Percentiles rank a stretch among this genome's conserved stretches.
These are phyloP conservation scores for Cantharis lateralis DNA, from an alignment of 2,888 invertebrate species.

Conservation along the genomic window DNA sequence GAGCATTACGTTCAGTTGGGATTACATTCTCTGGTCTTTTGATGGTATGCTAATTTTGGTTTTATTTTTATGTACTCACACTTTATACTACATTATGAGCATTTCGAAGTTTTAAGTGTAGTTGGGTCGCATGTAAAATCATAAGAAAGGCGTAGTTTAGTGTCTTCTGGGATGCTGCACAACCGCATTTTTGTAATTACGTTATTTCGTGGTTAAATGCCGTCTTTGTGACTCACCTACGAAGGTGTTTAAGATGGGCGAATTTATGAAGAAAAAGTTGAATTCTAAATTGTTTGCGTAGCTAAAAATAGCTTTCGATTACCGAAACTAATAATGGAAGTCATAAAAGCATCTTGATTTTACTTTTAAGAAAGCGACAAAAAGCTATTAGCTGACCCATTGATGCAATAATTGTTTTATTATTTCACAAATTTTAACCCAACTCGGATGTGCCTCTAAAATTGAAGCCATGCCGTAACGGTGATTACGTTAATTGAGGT, in stretches of 20 bases:
- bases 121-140: not conserved
- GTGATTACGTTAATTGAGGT: not conserved
- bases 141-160: not conserved
- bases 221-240: not conserved
- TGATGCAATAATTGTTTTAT: not conserved
- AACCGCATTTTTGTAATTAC: not conserved
- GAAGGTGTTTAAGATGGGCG: not conserved
- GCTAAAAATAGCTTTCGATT: not conserved
- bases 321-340: not conserved
- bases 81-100: not conserved
- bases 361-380: not conserved
- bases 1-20: not conserved
- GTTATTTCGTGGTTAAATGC: not conserved
- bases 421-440: not conserved
- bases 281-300: not conserved
- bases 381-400: not conserved
- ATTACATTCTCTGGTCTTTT: not conserved
- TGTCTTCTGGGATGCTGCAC: not conserved
- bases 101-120: not conserved
- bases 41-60: not conserved
- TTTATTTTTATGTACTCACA: not conserved
- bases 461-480: not conserved
- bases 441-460: not conserved
- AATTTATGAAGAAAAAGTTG: not conserved
- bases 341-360: not conserved